Percentiles rank a stretch among this genome's conserved stretches.
phyloP scores from a whole-genome alignment of 2,888 invertebrate genomes.

The Brenthis ino region DNA sequence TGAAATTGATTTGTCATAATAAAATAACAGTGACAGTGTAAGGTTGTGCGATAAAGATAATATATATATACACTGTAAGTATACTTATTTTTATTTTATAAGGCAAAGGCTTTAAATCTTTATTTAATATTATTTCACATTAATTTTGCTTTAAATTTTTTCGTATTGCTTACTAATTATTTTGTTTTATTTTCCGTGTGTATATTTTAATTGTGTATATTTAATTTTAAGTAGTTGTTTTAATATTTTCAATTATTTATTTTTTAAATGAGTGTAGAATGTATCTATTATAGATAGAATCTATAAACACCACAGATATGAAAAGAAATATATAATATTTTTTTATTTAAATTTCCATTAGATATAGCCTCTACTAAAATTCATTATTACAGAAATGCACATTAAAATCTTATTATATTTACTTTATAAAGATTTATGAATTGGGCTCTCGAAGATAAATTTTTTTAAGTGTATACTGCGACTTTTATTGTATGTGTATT shows the following conservation, averaged over 20 bases:
- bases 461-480: too few relatives aligned
- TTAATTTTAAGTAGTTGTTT: background rate
- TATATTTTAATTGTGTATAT: background rate
- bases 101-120: background rate
- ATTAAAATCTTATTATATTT: too few relatives aligned
- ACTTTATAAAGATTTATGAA: too few relatives aligned
- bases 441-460: too few relatives aligned
- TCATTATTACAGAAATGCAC: too few relatives aligned
- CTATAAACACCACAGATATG: background rate
- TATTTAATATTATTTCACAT: background rate
- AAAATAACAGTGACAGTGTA: slow-evolving; percentile 11
- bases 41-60: slow-evolving; percentile 11
- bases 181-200: background rate
- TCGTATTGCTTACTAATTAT: background rate
- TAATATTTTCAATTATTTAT: background rate
- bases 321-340: too few relatives aligned
- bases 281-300: background rate
- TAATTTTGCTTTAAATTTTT: background rate
- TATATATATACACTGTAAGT: slow-evolving; percentile 14
- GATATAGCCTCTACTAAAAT: too few relatives aligned
- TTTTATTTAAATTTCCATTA: too few relatives aligned
- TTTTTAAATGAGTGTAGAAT: background rate
- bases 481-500: background rate
- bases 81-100: background rate
- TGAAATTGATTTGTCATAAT: slow-evolving; percentile 13